These are phyloP conservation scores for Drosophila parthenogenetica DNA, from an alignment of 2,888 invertebrate genomes.

Conservation along the genomic window DNA sequence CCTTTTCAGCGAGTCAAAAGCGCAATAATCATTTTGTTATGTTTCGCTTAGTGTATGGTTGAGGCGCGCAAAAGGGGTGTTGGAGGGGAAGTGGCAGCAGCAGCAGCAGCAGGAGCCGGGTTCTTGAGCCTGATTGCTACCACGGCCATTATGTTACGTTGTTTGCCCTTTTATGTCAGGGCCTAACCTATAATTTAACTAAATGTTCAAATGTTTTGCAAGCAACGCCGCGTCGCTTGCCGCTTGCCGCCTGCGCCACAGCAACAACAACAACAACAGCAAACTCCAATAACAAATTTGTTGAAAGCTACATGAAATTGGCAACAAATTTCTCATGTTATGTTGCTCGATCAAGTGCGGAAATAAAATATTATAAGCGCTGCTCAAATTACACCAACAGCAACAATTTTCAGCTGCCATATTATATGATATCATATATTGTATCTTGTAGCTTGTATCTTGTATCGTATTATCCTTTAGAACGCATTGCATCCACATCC, in stretches of 20 bases:
- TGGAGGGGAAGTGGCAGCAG: background rate
- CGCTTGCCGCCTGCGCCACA: constrained; percentile 33
- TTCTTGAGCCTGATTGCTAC: constrained; percentile 69
- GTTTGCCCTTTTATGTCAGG: constrained; percentile 82
- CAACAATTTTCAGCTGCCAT: constrained; percentile 46
- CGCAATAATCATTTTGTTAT: constrained; percentile 79
- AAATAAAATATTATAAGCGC: constrained; percentile 80
- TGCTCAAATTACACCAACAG: constrained; percentile 54
- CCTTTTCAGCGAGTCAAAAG: constrained; percentile 41
- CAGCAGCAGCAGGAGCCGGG: background rate
- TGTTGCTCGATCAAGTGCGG: constrained; percentile 68
- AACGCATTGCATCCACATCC: constrained; percentile 23
- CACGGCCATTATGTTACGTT: constrained; percentile 79
- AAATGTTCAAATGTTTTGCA: constrained; percentile 81
- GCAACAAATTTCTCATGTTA: constrained; percentile 66
- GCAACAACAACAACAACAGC: constrained; percentile 14
- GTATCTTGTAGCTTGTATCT: no score
- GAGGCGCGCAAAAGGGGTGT: background rate
- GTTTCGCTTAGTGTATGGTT: constrained; percentile 25
- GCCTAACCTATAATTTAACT: constrained; percentile 83
- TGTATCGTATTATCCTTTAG: constrained; percentile 31
- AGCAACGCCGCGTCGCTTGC: constrained; percentile 40
- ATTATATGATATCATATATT: constrained; percentile 29
- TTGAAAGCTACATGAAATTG: constrained; percentile 74
- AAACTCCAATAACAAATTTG: constrained; percentile 42